Base-by-base conservation (phyloP, 2,113 vertebrate species). In the Semicossyphus pulcher region DNA sequence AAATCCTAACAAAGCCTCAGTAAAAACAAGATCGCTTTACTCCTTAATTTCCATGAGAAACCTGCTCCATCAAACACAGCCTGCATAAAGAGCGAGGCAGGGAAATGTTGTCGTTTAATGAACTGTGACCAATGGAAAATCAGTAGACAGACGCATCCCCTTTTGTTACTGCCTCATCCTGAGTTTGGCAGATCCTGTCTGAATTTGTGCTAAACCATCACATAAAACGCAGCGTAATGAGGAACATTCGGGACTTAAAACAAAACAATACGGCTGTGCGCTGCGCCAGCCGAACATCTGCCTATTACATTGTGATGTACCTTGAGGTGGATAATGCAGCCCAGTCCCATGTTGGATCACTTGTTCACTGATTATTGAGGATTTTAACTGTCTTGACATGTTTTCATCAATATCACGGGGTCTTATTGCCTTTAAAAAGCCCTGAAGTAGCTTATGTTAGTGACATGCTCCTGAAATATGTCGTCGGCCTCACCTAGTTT, bases 161-260 rank as follows among this genome's bases (percentile, higher is more conserved):
- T 32, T n/a, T 10, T 45, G 61, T 70, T 72, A 70, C 57, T 72
- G 66, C 81, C 61, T 57, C 82, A 81, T 80, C 84, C 78, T 69
- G 62, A 72, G 53, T 76, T 81, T 83, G 76, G 83, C 80, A 79
- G 47, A 78, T 83, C 77, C 52, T 72, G 60, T 71, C 72, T 63
- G 83, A 75, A 86, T 85, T 83, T 82, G 76, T 77, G 74, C 67
- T 78, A 76, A 88, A 87, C 70, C 73, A 77, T 88, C 58, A 58
- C 78, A 87, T 61, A 75, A 89, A 86, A 76, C 60, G 36, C 63
- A 58, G 45, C 54, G 9, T 92, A 91, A 92, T 91, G 67, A 87
- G 56, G 69, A 91, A 80, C 91, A 90, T 72, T 69, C 45, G 68
- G 60, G 26, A 28, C 61, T 73, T 69, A 67, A 90, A 90, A 59